These are phyloP conservation scores for Drosophila sordidapex DNA, from an alignment of 2,888 invertebrate genomes.

Conservation along the genomic window DNA sequence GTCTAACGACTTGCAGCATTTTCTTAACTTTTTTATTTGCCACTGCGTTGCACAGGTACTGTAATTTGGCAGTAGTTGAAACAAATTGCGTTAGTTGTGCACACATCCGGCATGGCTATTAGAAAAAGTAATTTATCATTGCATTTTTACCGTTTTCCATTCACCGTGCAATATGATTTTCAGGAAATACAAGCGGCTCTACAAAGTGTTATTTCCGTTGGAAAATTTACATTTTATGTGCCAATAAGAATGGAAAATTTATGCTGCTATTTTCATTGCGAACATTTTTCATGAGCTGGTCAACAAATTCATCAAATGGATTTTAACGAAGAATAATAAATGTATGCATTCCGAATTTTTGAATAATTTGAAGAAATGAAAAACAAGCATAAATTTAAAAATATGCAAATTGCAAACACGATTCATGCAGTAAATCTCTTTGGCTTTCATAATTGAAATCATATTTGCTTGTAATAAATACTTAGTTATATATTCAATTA, in stretches of 20 bases:
- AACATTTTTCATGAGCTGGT: slow-evolving; percentile 5
- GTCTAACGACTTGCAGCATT: background rate
- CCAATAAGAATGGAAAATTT: slow-evolving; percentile 52
- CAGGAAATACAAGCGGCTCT: slow-evolving; percentile 6
- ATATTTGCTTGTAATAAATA: background rate
- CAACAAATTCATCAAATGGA: background rate
- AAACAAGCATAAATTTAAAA: background rate
- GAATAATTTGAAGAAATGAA: background rate
- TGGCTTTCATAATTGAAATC: background rate
- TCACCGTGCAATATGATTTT: background rate
- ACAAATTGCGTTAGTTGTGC: slow-evolving; percentile 65
- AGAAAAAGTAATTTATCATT: slow-evolving; percentile 47
- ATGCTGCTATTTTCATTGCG: slow-evolving; percentile 21
- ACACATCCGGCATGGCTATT: slow-evolving; percentile 42
- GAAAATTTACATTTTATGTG: slow-evolving; percentile 43
- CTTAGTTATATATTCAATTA: background rate
- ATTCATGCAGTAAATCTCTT: background rate
- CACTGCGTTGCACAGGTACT: background rate
- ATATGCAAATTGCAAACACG: background rate
- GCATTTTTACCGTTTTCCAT: slow-evolving; percentile 22
- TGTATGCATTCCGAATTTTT: background rate
- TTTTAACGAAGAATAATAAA: background rate
- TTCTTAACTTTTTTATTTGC: background rate
- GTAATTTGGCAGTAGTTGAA: background rate
- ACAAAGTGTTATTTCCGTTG: slow-evolving; percentile 36